Evolutionary conservation across 1,140 invertebrate species (phyloP).

Genomic region (Pentalonia nigronervosa): DNA sequence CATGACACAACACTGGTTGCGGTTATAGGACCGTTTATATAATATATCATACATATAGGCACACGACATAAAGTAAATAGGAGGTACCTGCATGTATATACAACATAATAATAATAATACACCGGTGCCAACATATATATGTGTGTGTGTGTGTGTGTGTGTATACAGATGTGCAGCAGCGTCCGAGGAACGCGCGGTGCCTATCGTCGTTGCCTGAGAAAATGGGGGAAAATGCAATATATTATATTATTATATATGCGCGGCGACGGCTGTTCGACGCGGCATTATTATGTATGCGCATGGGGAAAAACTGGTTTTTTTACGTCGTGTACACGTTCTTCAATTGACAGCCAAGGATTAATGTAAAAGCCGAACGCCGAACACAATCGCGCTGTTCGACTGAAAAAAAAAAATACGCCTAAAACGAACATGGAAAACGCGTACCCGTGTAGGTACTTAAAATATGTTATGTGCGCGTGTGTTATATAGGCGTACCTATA

Average conservation of each 20-base stretch:
- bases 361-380: neutral
- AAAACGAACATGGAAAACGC: neutral
- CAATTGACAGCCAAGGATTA: conserved; percentile 4
- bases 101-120: too few relatives aligned
- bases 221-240: neutral
- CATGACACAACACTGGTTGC: neutral
- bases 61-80: neutral
- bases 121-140: too few relatives aligned
- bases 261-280: too few relatives aligned
- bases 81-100: neutral
- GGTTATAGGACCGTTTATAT: neutral
- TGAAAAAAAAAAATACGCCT: neutral
- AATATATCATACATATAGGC: neutral
- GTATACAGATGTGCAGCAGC: too few relatives aligned
- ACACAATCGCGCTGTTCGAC: neutral
- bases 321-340: neutral
- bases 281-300: neutral
- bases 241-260: neutral
- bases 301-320: neutral
- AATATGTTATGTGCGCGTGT: neutral
- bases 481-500: neutral
- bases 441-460: neutral
- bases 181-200: neutral
- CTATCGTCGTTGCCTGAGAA: neutral
- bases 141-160: too few relatives aligned